Base-by-base conservation (phyloP, 2,888 invertebrate genomes). In the Hyppa rectilinea region DNA sequence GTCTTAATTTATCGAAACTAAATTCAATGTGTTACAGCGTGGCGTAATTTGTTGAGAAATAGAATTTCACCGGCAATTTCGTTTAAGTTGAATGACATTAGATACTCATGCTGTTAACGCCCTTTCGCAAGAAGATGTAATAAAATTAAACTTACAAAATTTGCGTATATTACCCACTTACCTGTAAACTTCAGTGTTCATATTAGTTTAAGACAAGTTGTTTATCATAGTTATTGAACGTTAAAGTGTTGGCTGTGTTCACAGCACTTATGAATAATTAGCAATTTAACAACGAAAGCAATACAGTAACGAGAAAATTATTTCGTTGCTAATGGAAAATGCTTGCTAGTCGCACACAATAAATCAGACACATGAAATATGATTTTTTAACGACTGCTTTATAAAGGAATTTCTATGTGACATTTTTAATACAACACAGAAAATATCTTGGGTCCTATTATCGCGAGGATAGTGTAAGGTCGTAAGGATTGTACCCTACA, bases 341-440 rank as follows among this genome's bases (percentile, higher is more conserved):
- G 56, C 52, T 62, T 50, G 29, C 58, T 31, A 59, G n/a, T 47
- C 29, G 14, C 64, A 75, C 34, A 71, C 65, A 52, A 69, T 77
- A 69, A 60, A 58, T 62, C 43, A 50, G 53, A 31, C 40, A 50
- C 36, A 81, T 81, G 78, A 85, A 77, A 80, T 73, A 85, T 85
- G 81, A 80, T 81, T 81, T 81, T 82, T 75, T 85, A 85, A 84
- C 80, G 84, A 85, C 61, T 59, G 14, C 40, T 56, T 26, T 52
- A 34, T 64, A 59, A 4, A 31, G 59, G 2, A 68, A 75, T 69
- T 68, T 69, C 4, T 69, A 47, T 58, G 71, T 72, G 70, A 76
- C 65, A 74, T 81, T 82, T 72, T 74, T 80, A 74, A 71, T 75
- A 78, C 58, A 60, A 63, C 58, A 69, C 34, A 67, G 56, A 71